These are phyloP conservation scores for Morbakka virulenta DNA, from an alignment of 30 jellyfish, hydroid and myxozoan species.

Conservation along the genomic window DNA sequence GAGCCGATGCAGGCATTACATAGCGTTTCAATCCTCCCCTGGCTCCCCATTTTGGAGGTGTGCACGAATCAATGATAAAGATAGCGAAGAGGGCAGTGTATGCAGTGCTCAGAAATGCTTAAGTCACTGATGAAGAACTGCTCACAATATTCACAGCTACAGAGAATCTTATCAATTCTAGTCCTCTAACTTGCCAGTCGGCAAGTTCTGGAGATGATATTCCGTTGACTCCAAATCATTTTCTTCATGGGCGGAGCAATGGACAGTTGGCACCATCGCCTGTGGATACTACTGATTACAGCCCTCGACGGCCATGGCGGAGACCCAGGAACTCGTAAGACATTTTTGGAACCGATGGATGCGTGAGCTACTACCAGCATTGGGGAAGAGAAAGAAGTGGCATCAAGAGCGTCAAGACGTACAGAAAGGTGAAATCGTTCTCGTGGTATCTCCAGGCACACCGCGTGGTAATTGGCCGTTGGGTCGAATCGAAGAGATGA, in stretches of 20 bases:
- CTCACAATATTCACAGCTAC: conserved; percentile 26
- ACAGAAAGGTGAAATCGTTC: not conserved
- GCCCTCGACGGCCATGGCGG: conserved; percentile 11
- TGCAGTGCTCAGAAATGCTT: conserved; percentile 19
- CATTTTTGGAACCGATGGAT: conserved; percentile 26
- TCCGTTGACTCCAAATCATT: conserved; percentile 45
- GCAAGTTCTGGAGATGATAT: conserved; percentile 35
- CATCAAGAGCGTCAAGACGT: not conserved
- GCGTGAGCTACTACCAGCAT: conserved; percentile 1
- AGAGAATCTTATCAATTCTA: conserved; percentile 41
- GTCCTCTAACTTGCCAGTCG: conserved; percentile 37
- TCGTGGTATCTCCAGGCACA: not conserved
- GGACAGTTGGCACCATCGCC: conserved; percentile 32
- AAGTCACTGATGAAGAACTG: conserved; percentile 35
- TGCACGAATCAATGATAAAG: conserved; percentile 31
- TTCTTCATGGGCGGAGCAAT: conserved; percentile 40
- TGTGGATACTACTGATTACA: not conserved
- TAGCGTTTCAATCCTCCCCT: conserved; percentile 55
- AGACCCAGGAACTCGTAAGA: conserved; percentile 1
- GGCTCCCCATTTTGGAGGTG: conserved; percentile 61
- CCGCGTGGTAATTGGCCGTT: conserved; percentile 6
- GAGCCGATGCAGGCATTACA: conserved; percentile 47
- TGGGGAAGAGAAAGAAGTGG: conserved; percentile 3
- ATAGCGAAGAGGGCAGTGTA: conserved; percentile 48
- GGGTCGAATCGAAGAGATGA: no score